Base-by-base conservation (phyloP, 2,888 invertebrate species). In the Pinctada fucata region DNA sequence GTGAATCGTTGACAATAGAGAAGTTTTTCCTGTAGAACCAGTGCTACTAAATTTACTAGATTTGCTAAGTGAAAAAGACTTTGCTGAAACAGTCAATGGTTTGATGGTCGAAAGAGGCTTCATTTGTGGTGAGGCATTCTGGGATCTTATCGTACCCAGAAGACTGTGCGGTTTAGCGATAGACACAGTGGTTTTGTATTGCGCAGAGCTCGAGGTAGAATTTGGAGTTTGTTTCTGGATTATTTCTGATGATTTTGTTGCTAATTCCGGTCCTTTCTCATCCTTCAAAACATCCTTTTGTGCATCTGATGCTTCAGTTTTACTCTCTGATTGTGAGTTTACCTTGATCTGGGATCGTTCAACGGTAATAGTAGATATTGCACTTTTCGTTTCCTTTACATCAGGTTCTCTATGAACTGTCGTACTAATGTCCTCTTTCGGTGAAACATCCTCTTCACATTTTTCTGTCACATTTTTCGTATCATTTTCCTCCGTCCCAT, bases 71-170 rank as follows among this genome's bases (percentile, higher is more conserved):
- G 83, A 81, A 65, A 83, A 79, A 31, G 85, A 78, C 69, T 82
- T 83, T 4, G 83, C 80, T 68, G 80, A 84, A 48, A 87, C 85
- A 77, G 86, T 85, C n/a, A 86, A 76, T 48, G 86, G 88, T 81
- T 85, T 86, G 3, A 88, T 82, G 65, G 83, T 78, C 67, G 88
- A 83, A 70, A 87, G 75, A 31, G 85, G 84, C 73, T 85, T 84
- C 72, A 87, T 79, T 64, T 81, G 75, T 6, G 76, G 72, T 5
- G 82, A 80, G 47, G 81, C 75, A 50, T 74, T 71, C 66, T 76
- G 73, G 67, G 79, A 66, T 52, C 71, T 50, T 6, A 79, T 52
- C 2, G 79, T 77, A 74, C 72, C 68, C 8, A 75, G 71, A 63
- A 73, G 58, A 51, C 76, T 80, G 45, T 52, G 68, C 10, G 82